Conservation (phyloP, 2,113 vertebrate genomes). For the Cynocephalus volans region DNA sequence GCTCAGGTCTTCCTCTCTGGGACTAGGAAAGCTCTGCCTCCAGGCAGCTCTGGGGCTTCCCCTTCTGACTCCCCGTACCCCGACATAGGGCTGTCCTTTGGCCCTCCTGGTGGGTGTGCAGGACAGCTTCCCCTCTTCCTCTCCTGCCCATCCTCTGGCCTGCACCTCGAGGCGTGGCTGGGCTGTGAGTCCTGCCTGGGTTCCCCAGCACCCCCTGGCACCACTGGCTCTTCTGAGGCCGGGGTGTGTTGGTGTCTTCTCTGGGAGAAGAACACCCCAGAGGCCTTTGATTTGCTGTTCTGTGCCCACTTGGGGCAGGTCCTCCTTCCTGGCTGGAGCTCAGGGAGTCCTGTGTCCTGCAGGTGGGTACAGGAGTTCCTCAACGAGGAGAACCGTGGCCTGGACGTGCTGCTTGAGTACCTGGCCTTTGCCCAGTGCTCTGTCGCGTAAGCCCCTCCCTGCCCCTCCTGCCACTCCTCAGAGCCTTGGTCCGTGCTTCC, state of each 20-base stretch:
- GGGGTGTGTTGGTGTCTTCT: not conserved
- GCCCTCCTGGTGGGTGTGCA: not conserved
- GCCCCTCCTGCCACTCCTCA: rapidly evolving
- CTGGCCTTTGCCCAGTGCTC: conserved; percentile 94
- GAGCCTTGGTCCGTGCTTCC: not conserved
- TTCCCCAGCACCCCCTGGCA: not conserved
- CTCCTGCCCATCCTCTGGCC: not conserved
- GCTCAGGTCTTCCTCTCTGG: not conserved
- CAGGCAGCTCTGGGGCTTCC: not conserved
- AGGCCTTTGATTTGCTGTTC: not conserved
- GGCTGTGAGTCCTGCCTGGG: not conserved
- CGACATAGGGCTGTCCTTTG: not conserved
- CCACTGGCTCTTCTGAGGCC: not conserved
- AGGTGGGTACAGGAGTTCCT: conserved; percentile 96
- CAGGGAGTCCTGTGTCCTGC: not conserved
- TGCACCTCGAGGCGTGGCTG: rapidly evolving
- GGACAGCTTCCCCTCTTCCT: not conserved
- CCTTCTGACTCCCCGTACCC: not conserved
- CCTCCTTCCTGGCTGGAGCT: not conserved
- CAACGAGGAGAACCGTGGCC: conserved; percentile 94
- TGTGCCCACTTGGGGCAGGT: not conserved
- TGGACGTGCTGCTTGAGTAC: conserved; percentile 96
- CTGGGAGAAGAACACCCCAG: not conserved
- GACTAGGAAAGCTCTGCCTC: not conserved
- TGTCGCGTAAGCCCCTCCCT: conserved; percentile 89